Percentiles rank a stretch among this genome's conserved stretches.
Conservation (phyloP, 2,797 vertebrate genomes). For the Hyperoplus lanceolatus region DNA sequence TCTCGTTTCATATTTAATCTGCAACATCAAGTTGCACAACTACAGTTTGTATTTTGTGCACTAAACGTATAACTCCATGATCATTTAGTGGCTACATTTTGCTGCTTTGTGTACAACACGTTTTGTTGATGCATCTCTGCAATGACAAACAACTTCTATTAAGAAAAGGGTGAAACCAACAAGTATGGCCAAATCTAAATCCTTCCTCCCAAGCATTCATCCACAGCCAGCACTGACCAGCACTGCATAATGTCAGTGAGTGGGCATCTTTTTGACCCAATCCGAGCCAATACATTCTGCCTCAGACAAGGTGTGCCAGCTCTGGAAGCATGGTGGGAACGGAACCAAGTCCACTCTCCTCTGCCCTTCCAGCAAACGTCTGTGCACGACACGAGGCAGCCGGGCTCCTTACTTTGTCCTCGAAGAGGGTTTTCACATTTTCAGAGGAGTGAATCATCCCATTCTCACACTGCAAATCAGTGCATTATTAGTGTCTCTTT, state of each 20-base stretch:
- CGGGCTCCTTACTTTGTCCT: constrained; percentile 28
- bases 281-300: constrained; percentile 2
- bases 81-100: not conserved
- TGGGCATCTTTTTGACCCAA: constrained; percentile 21
- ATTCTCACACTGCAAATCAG: constrained; percentile 34
- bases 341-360: not conserved
- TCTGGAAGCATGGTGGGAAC: not conserved
- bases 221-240: not conserved
- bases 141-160: not conserved
- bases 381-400: constrained; percentile 11
- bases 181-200: not conserved
- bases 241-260: constrained; percentile 24
- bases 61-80: not conserved
- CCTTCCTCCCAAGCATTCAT: not conserved
- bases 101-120: not conserved
- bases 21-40: not conserved
- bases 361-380: not conserved
- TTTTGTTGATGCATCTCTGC: not conserved
- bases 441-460: constrained; percentile 37
- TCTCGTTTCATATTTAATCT: constrained; percentile 1
- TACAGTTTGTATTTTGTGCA: not conserved
- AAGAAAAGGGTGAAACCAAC: not conserved
- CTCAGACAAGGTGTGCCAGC: constrained; percentile 20
- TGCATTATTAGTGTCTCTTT: constrained; percentile 17
- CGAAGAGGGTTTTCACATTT: constrained; percentile 11